A percentile compares a stretch with the other conserved stretches of the same genome.
These are phyloP conservation scores for Buteo buteo DNA, from an alignment of 2,113 vertebrate species.

Conservation along the genomic window DNA sequence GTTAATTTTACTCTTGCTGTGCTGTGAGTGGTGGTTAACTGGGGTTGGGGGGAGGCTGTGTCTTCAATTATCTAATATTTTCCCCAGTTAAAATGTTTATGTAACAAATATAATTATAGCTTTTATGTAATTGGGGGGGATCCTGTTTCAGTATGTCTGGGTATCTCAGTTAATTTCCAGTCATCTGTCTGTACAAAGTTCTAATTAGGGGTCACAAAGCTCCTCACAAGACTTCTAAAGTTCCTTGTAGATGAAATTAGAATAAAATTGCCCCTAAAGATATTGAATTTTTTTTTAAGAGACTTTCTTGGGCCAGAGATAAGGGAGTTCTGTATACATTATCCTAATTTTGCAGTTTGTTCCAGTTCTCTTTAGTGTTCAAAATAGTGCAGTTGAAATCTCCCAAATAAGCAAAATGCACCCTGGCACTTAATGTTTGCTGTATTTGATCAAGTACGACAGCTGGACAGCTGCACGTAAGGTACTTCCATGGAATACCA, in stretches of 20 bases:
- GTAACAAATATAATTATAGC: conserved; percentile 36
- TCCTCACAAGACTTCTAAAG: neutral
- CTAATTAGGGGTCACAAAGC: neutral
- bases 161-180: conserved; percentile 18
- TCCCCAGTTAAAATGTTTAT: conserved; percentile 38
- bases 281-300: neutral
- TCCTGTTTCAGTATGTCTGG: conserved; percentile 1
- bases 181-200: neutral
- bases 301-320: neutral
- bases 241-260: neutral
- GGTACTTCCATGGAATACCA: neutral
- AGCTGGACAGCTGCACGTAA: neutral
- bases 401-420: neutral
- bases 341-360: conserved; percentile 34
- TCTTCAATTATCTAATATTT: conserved; percentile 11
- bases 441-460: neutral
- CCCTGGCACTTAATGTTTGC: neutral
- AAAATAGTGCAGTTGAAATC: neutral
- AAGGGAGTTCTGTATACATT: neutral
- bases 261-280: neutral
- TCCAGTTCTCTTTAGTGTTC: conserved; percentile 15
- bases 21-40: neutral
- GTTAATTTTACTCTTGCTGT: conserved; percentile 17
- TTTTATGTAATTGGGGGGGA: neutral
- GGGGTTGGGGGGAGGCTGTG: neutral